Percentiles rank a stretch among this genome's conserved stretches.
Conservation (phyloP, 2,113 vertebrate species). For the Lamprotornis superbus region DNA sequence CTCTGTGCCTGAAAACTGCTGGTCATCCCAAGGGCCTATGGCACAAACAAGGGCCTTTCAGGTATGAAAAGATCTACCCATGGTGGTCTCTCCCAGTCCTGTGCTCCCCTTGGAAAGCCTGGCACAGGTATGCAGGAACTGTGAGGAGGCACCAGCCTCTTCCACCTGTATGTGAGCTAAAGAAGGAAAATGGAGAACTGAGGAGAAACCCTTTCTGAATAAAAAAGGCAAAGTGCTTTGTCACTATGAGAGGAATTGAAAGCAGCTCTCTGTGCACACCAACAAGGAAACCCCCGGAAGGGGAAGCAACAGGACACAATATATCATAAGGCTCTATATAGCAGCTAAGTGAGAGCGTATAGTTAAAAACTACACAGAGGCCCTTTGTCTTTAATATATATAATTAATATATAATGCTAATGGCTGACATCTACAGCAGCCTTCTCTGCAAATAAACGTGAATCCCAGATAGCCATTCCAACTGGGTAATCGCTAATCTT, state of each 20-base stretch:
- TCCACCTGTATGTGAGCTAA: not conserved
- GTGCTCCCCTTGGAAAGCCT: not conserved
- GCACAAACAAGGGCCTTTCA: not conserved
- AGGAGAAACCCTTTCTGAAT: conserved; percentile 5
- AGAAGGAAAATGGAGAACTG: not conserved
- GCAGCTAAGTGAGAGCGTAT: conserved; percentile 34
- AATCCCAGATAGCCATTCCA: not conserved
- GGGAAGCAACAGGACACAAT: not conserved
- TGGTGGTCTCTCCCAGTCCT: not conserved
- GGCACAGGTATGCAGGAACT: not conserved
- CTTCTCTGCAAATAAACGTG: not conserved
- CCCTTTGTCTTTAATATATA: conserved; percentile 25
- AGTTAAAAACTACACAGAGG: conserved; percentile 45
- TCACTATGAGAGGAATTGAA: conserved; percentile 8
- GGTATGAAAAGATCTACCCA: not conserved
- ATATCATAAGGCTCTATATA: conserved; percentile 48
- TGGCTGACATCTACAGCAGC: conserved; percentile 4
- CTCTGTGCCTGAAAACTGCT: not conserved
- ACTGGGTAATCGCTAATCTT: not conserved
- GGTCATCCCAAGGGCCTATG: not conserved
- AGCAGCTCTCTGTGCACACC: not conserved
- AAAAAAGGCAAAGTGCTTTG: conserved; percentile 38
- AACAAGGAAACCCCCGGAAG: conserved; percentile 14
- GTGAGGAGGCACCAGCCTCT: not conserved
- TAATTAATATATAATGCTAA: conserved; percentile 10